phyloP scores from a whole-genome alignment of 2,113 vertebrate species.

The Haemorhous mexicanus region DNA sequence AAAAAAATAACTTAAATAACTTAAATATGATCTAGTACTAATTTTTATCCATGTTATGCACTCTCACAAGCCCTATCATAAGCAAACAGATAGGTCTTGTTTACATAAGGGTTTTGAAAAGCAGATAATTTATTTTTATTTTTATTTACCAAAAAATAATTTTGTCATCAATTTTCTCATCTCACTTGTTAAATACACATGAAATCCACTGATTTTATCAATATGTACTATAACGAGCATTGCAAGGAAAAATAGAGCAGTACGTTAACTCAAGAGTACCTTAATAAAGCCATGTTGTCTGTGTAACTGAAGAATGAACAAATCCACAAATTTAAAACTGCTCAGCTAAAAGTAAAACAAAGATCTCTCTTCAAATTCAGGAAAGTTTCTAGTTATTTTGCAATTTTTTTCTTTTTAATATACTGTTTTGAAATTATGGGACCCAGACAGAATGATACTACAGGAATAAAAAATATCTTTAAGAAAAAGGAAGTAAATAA shows the following conservation, averaged over 20 bases:
- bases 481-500: background rate
- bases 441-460: background rate
- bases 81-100: background rate
- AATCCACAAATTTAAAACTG: background rate
- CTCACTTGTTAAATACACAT: background rate
- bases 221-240: background rate
- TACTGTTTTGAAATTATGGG: background rate
- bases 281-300: background rate
- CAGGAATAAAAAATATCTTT: background rate
- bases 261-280: background rate
- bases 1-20: background rate
- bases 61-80: background rate
- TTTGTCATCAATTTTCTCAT: background rate
- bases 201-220: background rate
- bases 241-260: background rate
- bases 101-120: background rate
- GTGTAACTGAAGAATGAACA: background rate
- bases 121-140: background rate
- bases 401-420: background rate
- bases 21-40: fast-evolving
- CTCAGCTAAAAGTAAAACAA: background rate
- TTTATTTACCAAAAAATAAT: background rate
- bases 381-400: background rate
- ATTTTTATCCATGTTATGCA: background rate
- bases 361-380: background rate